Evolutionary conservation across 2,113 vertebrate genomes (phyloP).

Genomic region (Taxidea taxus): DNA sequence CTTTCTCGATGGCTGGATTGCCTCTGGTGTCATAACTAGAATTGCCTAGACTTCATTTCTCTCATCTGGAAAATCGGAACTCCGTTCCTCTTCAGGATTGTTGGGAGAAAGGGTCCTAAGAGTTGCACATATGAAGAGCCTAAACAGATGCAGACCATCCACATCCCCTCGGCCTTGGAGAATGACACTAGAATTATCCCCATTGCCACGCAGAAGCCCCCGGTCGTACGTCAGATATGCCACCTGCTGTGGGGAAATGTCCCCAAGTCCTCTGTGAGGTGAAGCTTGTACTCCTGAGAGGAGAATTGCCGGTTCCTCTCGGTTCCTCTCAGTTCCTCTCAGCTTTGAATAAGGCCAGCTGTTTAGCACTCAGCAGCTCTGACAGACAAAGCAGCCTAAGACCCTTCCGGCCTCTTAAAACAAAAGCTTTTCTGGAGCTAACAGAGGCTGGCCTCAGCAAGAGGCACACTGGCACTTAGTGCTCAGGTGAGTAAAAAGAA

Average conservation of each 20-base stretch:
- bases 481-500: fast-evolving
- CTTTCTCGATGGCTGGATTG: background rate
- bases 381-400: background rate
- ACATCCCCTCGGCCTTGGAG: background rate
- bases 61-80: background rate
- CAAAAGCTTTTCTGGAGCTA: background rate
- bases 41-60: background rate
- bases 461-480: background rate
- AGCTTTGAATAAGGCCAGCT: constrained; percentile 8
- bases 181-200: background rate
- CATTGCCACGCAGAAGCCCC: background rate
- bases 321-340: background rate
- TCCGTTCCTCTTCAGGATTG: background rate
- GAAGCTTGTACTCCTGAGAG: background rate
- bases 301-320: background rate
- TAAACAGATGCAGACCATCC: background rate
- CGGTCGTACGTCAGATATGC: background rate
- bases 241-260: background rate
- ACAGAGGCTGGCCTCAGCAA: background rate
- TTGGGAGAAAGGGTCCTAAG: background rate
- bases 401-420: background rate
- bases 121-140: background rate
- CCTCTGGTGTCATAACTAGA: background rate
- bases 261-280: background rate
- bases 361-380: background rate